These are phyloP conservation scores for Pelosia muscerda DNA, from an alignment of 2,888 invertebrate genomes.

Conservation along the genomic window DNA sequence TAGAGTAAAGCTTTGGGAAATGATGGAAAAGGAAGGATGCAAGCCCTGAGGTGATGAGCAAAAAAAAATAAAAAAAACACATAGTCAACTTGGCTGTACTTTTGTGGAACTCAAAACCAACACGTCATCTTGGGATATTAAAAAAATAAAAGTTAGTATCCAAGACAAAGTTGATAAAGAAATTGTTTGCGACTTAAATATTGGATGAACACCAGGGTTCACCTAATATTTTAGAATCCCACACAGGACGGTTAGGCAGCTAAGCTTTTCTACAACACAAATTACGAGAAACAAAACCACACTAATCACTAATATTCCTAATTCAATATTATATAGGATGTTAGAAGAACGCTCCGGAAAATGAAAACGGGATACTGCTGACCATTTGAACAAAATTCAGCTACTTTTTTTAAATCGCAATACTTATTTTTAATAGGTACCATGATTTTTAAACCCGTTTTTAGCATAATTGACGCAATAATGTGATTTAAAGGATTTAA, in stretches of 20 bases:
- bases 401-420: no score
- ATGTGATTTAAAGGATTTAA: no score
- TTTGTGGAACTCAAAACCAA: conserved; percentile 52
- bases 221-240: conserved; percentile 53
- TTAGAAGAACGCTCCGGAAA: no score
- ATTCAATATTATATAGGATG: no score
- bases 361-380: no score
- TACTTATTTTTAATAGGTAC: no score
- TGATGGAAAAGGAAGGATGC: conserved; percentile 63
- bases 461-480: no score
- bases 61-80: conserved; percentile 63
- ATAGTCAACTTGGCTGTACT: conserved; percentile 83
- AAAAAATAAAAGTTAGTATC: conserved; percentile 34
- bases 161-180: conserved; percentile 49
- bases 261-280: conserved; percentile 29
- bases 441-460: no score
- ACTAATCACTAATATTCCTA: neutral
- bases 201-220: conserved; percentile 54
- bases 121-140: conserved; percentile 51
- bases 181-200: conserved; percentile 63
- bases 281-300: conserved; percentile 11
- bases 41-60: conserved; percentile 76
- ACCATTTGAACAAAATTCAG: no score
- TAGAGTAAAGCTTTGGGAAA: conserved; percentile 58
- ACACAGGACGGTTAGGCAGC: conserved; percentile 40